Evolutionary conservation across 2,888 invertebrate species (phyloP), one percentile per base, ranked within the genome.

Genomic region (Xanthia togata): DNA sequence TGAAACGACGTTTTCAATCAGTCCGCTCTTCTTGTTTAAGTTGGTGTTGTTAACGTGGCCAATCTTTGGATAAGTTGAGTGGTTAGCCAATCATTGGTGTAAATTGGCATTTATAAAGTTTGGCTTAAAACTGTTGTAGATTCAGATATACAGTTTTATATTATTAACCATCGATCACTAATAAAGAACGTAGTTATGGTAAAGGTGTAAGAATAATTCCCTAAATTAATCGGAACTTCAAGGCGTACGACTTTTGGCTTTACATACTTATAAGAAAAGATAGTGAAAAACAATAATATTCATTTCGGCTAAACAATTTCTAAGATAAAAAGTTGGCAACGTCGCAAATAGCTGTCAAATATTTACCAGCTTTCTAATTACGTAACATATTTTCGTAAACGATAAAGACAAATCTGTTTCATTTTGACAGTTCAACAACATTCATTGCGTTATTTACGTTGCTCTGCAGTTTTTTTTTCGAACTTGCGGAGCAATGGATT

Each of bases 1-100:
- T 96, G 96, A 95, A 96, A 96, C 92, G 90, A 95, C 90, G 94
- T 87, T 87, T 92, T 91, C 91, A 90, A 92, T 96, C 95, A 96
- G 92, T 91, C 94, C 91, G 93, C 91, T 92, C 91, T 85, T 90
- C 89, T 87, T 88, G 77, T 76, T 84, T 81, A 78, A 47, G 57
- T 84, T 72, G 64, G 69, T 57, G 57, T 63, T 78, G 70, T 71
- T 76, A 79, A 85, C 82, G 65, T 86, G 87, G 38, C 82, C 70
- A 68, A 44, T 83, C 69, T 78, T 83, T 78, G 78, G 71, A 14
- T 79, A 44, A 59, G 38, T 82, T 68, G 60, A 70, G 59, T 79
- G 17, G 59, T 72, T 69, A 47, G 41, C 44, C 55, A 67, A 81
- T 60, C 57, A 60, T 38, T 26, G 41, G 41, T 41, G 41, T 41